Evolutionary conservation across 2,113 vertebrate species (phyloP).

Genomic region (rabbit (Oryctolagus cuniculus)): mOryCun1.1 NC_091438.1:160765501-160766000

Average conservation of each 20-base stretch:
- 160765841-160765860: not conserved
- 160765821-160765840: not conserved
- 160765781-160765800: not conserved
- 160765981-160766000: not conserved
- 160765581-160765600: not conserved
- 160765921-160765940: not conserved
- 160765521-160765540: fast-evolving
- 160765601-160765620: not conserved
- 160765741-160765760: not conserved
- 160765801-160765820: not conserved
- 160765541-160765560: not conserved
- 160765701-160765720: not conserved
- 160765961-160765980: not conserved
- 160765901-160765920: not conserved
- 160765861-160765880: not conserved
- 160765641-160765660: not conserved
- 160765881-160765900: not conserved
- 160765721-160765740: constrained; percentile 1
- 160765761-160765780: not conserved
- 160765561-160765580: not conserved
- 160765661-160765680: not conserved
- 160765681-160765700: not conserved
- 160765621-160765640: too few species aligned
- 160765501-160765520: not conserved
- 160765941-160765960: not conserved